Conservation (phyloP, 2,888 invertebrate species). For the Congeria kusceri region DNA sequence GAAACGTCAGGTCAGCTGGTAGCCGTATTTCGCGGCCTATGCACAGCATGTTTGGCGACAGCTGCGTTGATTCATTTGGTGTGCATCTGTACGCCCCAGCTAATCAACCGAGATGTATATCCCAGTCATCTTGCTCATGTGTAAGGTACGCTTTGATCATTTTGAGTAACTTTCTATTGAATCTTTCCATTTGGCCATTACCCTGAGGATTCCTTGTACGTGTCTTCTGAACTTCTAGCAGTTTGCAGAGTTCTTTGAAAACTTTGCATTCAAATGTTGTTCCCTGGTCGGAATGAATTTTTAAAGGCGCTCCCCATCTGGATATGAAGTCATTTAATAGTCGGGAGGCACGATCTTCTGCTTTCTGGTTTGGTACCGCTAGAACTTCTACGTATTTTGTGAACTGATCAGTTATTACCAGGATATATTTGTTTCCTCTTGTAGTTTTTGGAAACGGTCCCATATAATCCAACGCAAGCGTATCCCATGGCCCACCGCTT, state of each 20-base stretch:
- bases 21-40: slow-evolving; percentile 39
- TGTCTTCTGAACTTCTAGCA: slow-evolving; percentile 19
- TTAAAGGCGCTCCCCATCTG: slow-evolving; percentile 44
- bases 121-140: slow-evolving; percentile 55
- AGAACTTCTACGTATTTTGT: slow-evolving; percentile 33
- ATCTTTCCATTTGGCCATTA: slow-evolving; percentile 51
- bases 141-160: slow-evolving; percentile 52
- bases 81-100: slow-evolving; percentile 46
- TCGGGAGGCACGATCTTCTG: slow-evolving; percentile 32
- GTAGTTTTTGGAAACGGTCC: slow-evolving; percentile 33
- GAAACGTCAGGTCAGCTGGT: slow-evolving; percentile 37
- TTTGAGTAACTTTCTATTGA: slow-evolving; percentile 51
- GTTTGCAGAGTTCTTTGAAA: slow-evolving; percentile 42
- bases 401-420: slow-evolving; percentile 46
- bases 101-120: slow-evolving; percentile 43
- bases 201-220: slow-evolving; percentile 32
- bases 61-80: slow-evolving; percentile 51
- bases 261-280: slow-evolving; percentile 44
- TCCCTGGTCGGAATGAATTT: slow-evolving; percentile 57
- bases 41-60: slow-evolving; percentile 38
- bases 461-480: slow-evolving; percentile 18
- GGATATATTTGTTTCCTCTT: slow-evolving; percentile 29
- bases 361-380: slow-evolving; percentile 25
- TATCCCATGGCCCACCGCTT: not conserved
- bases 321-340: slow-evolving; percentile 41